Base-by-base conservation (phyloP, 2,888 invertebrate species). In the Tanytarsus gracilentus region DNA sequence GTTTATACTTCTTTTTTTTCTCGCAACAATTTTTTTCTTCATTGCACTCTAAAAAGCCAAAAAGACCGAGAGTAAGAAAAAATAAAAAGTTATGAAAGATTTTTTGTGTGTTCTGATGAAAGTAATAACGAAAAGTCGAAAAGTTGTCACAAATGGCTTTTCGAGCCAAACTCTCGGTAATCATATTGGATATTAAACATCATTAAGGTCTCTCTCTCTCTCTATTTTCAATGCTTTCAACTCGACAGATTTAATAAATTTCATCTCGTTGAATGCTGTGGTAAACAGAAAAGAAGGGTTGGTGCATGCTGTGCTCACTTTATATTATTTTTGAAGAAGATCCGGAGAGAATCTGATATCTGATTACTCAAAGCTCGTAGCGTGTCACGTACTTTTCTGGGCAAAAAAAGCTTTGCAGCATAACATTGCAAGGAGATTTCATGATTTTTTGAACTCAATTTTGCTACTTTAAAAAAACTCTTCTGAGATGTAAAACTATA, bases 81-180 rank as follows among this genome's bases (percentile, higher is more conserved):
- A 4, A 33, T 2, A n/a, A 33, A 33, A 5, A 4, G 4, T 11
- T 33, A 33, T 11, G 16, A 40, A 7, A 9, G 40, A 40, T 33
- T 40, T 5, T 40, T 16, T 40, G 40, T 40, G 16, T 16, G 8
- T 40, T 16, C 5, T 40, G 40, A 44, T 44, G 21, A 18, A 23
- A 52, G 30, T 5, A 14, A 30, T 21, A 52, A 33, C 30, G 7
- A 14, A 39, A 25, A 53, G 36, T 53, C 18, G 18, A 21, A 39
- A 39, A 55, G 26, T 55, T 55, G 39, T 36, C 55, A 26, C 25
- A 36, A 55, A 16, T 39, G 25, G 26, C 26, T 49, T 49, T 49
- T 44, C 3, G 18, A 21, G 8, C 6, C 21, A 44, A 8, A 44
- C 7, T 33, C 14, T 33, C 21, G 18, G 21, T 7, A 44, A 44